phyloP scores from a whole-genome alignment of 2,113 vertebrate species.

The Aleadryas rufinucha region DNA sequence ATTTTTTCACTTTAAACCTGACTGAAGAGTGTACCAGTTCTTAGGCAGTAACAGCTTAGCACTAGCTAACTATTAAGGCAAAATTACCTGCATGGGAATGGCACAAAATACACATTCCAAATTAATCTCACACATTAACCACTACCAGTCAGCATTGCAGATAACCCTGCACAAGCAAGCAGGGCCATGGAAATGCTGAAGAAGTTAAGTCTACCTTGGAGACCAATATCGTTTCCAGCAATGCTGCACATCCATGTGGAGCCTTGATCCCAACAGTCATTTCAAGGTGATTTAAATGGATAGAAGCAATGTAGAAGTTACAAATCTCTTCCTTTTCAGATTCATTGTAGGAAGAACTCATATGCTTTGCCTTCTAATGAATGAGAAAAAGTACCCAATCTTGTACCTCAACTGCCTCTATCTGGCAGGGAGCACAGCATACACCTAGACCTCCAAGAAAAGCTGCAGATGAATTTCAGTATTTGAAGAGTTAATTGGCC shows the following conservation, averaged over 20 bases:
- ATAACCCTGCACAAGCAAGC: background rate
- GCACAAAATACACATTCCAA: background rate
- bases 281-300: background rate
- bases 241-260: background rate
- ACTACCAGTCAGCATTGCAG: background rate
- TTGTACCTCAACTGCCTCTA: background rate
- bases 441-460: background rate
- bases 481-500: constrained; percentile 70
- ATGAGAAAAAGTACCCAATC: background rate
- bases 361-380: background rate
- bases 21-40: background rate
- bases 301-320: background rate
- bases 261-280: background rate
- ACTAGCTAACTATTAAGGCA: background rate
- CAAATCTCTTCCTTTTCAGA: background rate
- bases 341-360: background rate
- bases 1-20: background rate
- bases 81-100: background rate
- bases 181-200: background rate
- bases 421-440: background rate
- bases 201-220: background rate
- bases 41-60: background rate
- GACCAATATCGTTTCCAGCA: background rate
- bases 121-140: background rate
- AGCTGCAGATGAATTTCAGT: background rate